Evolutionary conservation across 2,797 vertebrate species (phyloP).

Genomic region (Phalanger gymnotis): DNA sequence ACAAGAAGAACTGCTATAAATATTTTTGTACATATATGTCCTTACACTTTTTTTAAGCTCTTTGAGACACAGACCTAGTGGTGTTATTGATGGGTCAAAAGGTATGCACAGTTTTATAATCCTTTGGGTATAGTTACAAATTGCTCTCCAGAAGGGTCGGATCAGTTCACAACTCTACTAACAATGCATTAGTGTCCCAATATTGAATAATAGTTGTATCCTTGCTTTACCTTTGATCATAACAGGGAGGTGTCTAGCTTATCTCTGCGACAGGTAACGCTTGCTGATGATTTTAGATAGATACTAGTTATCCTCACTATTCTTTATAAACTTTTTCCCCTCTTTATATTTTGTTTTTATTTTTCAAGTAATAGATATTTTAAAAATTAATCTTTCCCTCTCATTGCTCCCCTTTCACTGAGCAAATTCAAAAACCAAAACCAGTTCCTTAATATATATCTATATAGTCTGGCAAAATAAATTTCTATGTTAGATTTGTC

Average conservation of each 20-base stretch:
- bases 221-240: neutral
- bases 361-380: neutral
- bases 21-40: neutral
- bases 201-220: neutral
- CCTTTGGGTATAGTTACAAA: neutral
- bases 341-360: neutral
- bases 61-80: neutral
- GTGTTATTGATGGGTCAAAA: neutral
- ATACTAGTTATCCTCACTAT: neutral
- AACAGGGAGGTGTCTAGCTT: neutral
- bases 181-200: neutral
- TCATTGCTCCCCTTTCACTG: neutral
- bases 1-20: neutral
- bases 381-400: neutral
- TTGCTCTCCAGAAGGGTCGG: neutral
- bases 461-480: neutral
- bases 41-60: neutral
- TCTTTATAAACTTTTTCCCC: neutral
- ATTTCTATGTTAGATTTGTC: neutral
- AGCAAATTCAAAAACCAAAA: neutral
- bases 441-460: neutral
- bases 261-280: neutral
- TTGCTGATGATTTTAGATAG: neutral
- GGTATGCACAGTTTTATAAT: neutral
- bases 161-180: neutral